Percentiles rank a stretch among this genome's conserved stretches.
Evolutionary conservation across 2,888 invertebrate genomes (phyloP).

Genomic region (Sclerodermus sp.): DNA sequence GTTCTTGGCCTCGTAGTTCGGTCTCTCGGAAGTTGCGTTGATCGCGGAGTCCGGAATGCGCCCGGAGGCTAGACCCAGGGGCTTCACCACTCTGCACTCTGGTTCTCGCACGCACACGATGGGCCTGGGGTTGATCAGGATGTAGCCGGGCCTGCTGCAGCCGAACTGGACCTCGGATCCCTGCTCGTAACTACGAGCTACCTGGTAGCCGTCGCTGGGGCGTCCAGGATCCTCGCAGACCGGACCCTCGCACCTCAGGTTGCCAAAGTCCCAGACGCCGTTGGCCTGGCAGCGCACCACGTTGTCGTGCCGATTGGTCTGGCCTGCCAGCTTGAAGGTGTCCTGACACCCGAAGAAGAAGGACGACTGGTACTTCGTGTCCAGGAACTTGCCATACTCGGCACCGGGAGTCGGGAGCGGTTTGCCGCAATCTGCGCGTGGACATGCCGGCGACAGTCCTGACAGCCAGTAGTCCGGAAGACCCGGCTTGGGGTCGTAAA

Average conservation of each 20-base stretch:
- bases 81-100: conserved; percentile 89
- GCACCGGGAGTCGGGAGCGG: conserved; percentile 92
- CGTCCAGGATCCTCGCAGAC: conserved; percentile 95
- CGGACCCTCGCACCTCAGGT: conserved; percentile 92
- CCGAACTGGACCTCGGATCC: conserved; percentile 89
- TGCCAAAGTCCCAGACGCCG: conserved; percentile 97
- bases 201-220: conserved; percentile 88
- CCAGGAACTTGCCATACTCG: conserved; percentile 84
- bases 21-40: conserved; percentile 90
- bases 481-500: conserved; percentile 90
- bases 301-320: conserved; percentile 88
- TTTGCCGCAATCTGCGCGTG: conserved; percentile 86
- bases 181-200: conserved; percentile 82
- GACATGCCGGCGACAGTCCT: conserved; percentile 82
- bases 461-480: conserved; percentile 90
- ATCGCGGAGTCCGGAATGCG: conserved; percentile 93
- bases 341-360: conserved; percentile 96
- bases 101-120: conserved; percentile 90
- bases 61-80: conserved; percentile 88
- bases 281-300: conserved; percentile 88
- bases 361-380: conserved; percentile 88
- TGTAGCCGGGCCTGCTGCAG: conserved; percentile 89
- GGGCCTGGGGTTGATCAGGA: conserved; percentile 86
- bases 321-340: conserved; percentile 91
- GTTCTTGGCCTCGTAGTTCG: conserved; percentile 88